Percentiles rank a stretch among this genome's conserved stretches.
These are phyloP conservation scores for Trochalopteron elliotii DNA, from an alignment of 2,113 vertebrate genomes.

Conservation along the genomic window DNA sequence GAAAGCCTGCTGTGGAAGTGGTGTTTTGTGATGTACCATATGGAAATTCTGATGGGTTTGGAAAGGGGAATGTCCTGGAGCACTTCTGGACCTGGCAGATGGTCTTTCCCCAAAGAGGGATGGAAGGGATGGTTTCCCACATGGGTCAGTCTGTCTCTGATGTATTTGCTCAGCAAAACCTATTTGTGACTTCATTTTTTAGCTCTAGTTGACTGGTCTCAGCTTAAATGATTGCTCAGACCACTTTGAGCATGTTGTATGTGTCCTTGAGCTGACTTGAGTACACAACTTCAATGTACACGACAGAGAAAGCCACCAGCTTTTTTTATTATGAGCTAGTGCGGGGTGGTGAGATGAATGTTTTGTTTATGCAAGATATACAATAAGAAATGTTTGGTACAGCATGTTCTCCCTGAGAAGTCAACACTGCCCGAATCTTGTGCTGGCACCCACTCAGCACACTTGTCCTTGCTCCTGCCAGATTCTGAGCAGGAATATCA, in stretches of 20 bases:
- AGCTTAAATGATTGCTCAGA: not conserved
- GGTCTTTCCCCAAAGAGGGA: not conserved
- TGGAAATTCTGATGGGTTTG: not conserved
- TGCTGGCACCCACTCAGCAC: not conserved
- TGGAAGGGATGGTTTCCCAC: not conserved
- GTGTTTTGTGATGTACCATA: not conserved
- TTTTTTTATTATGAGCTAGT: not conserved
- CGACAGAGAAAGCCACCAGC: not conserved
- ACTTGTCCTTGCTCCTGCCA: not conserved
- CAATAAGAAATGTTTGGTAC: constrained; percentile 1
- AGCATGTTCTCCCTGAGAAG: constrained; percentile 19
- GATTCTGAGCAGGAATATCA: not conserved
- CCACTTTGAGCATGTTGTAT: not conserved
- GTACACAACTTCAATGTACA: not conserved
- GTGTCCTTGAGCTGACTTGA: not conserved
- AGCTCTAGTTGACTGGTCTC: not conserved
- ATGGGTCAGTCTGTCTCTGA: not conserved
- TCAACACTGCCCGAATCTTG: not conserved
- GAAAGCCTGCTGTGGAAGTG: accelerated
- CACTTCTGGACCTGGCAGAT: not conserved
- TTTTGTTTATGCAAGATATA: constrained; percentile 24
- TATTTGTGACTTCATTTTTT: not conserved
- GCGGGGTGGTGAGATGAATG: not conserved
- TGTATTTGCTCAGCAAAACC: not conserved
- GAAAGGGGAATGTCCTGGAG: not conserved